A percentile compares a stretch with the other conserved stretches of the same genome.
phyloP scores from a whole-genome alignment of 2,888 invertebrate species.

The Andricus quercusramuli region DNA sequence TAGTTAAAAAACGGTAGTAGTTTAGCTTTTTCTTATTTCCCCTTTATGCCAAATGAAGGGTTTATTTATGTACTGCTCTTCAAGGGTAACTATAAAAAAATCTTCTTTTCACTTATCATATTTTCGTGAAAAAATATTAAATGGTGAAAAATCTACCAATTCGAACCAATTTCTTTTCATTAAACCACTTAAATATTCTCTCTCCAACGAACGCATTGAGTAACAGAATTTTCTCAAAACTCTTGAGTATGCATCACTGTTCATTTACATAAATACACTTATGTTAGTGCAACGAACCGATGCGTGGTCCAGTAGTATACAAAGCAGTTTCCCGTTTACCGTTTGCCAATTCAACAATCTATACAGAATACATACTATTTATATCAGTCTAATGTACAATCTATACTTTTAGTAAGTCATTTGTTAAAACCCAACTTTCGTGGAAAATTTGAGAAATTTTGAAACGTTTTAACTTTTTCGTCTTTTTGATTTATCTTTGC shows the following conservation, averaged over 20 bases:
- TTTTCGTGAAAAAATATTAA: neutral
- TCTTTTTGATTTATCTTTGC: neutral
- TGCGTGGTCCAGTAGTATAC: conserved; percentile 35
- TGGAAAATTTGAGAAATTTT: conserved; percentile 1
- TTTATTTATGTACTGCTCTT: neutral
- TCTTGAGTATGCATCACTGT: neutral
- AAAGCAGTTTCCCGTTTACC: conserved; percentile 23
- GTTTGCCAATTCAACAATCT: conserved; percentile 18
- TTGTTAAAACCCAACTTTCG: neutral
- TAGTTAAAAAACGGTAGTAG: no score
- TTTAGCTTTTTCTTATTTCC: no score
- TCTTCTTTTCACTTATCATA: neutral
- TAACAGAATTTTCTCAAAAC: neutral
- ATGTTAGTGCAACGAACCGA: conserved; percentile 2
- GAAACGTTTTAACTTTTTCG: neutral
- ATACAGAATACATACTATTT: conserved; percentile 24
- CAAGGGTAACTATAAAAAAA: neutral
- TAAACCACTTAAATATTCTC: neutral
- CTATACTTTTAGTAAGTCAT: neutral
- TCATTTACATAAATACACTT: neutral
- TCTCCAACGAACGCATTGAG: conserved; percentile 3
- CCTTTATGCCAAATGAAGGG: neutral
- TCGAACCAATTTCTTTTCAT: neutral
- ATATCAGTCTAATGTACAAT: conserved; percentile 4
- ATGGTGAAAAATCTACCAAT: neutral